Conservation (phyloP, 2,113 vertebrate species). For the zebrafish (Danio rerio) region GRCz12tu NC_133182.1:73742001-73742500, state of each 20-base stretch:
- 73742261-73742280: neutral
- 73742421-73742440: too few relatives aligned
- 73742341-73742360: too few relatives aligned
- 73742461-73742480: too few relatives aligned
- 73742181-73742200: neutral
- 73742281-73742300: too few relatives aligned
- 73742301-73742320: too few relatives aligned
- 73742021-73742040: conserved; percentile 77
- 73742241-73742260: neutral
- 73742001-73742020: conserved; percentile 78
- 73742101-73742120: neutral
- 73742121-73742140: neutral
- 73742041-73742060: conserved; percentile 57
- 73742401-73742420: too few relatives aligned
- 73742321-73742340: too few relatives aligned
- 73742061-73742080: too few relatives aligned
- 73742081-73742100: neutral
- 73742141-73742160: neutral
- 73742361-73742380: too few relatives aligned
- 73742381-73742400: too few relatives aligned
- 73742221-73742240: neutral
- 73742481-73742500: too few relatives aligned
- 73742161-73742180: conserved; percentile 5
- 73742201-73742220: neutral
- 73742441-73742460: too few relatives aligned